phyloP scores from a whole-genome alignment of 2,797 vertebrate species.

The Mus spretus region DNA sequence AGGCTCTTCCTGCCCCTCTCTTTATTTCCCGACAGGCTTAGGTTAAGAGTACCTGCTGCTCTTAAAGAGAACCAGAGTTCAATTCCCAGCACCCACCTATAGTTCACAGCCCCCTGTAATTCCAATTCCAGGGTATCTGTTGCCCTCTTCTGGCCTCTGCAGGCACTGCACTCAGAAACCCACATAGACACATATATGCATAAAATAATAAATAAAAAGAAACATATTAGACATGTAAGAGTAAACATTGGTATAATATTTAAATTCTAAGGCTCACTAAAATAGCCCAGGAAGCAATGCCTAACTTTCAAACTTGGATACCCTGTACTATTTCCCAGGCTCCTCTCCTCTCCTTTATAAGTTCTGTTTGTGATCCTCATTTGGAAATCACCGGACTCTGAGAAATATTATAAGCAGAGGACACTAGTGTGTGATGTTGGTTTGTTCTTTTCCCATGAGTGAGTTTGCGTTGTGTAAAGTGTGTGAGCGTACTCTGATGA shows the following conservation, averaged over 20 bases:
- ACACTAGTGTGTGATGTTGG: not conserved
- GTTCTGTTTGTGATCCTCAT: not conserved
- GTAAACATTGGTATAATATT: not conserved
- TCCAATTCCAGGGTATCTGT: not conserved
- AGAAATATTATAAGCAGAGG: not conserved
- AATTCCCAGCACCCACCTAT: not conserved
- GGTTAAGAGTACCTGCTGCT: not conserved
- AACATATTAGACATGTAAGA: not conserved
- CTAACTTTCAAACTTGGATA: not conserved
- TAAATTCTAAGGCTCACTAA: not conserved
- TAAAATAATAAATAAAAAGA: not conserved
- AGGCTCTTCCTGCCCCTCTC: not conserved
- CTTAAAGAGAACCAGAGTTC: not conserved
- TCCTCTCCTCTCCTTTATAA: not conserved
- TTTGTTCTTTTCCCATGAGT: not conserved
- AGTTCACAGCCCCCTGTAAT: not conserved
- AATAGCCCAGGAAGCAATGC: not conserved
- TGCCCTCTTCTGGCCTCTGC: not conserved
- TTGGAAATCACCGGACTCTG: not conserved
- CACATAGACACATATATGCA: not conserved
- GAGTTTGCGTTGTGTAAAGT: constrained; percentile 12
- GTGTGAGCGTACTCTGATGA: constrained; percentile 11
- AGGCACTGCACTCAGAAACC: not conserved
- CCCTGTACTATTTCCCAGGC: not conserved
- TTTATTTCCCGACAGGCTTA: not conserved